Evolutionary conservation across 2,888 invertebrate genomes (phyloP).

Genomic region (Hemithea aestivaria): DNA sequence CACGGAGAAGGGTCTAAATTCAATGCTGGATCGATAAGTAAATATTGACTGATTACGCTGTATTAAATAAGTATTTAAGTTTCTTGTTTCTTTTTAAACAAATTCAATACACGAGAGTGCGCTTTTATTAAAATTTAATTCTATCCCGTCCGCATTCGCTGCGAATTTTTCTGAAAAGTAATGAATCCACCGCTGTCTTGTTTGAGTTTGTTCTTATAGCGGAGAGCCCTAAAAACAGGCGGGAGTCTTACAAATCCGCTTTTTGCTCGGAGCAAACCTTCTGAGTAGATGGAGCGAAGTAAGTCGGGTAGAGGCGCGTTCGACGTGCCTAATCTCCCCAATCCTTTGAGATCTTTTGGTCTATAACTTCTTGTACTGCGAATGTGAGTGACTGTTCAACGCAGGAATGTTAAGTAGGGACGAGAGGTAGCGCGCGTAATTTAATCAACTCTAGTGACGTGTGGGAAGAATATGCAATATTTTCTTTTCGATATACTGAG

Average conservation of each 20-base stretch:
- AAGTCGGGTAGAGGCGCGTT: conserved; percentile 52
- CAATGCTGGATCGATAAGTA: too few relatives aligned
- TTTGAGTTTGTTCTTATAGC: conserved; percentile 27
- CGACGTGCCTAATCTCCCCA: conserved; percentile 63
- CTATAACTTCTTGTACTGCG: conserved; percentile 30
- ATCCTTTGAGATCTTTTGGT: conserved; percentile 45
- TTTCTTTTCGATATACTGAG: not conserved
- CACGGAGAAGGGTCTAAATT: too few relatives aligned
- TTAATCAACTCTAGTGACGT: conserved; percentile 15
- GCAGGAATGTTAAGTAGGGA: conserved; percentile 19
- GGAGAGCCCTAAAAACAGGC: conserved; percentile 26
- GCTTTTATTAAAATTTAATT: too few relatives aligned
- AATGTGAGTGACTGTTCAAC: conserved; percentile 24
- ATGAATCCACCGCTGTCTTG: conserved; percentile 15
- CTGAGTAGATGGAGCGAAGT: conserved; percentile 32
- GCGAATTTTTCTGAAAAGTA: conserved; percentile 3
- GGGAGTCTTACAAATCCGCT: conserved; percentile 34
- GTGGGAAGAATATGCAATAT: conserved; percentile 10
- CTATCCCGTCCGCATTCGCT: too few relatives aligned
- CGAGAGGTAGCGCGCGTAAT: conserved; percentile 10
- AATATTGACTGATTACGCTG: too few relatives aligned
- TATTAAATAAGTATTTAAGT: too few relatives aligned
- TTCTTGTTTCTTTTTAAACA: too few relatives aligned
- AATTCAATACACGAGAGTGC: too few relatives aligned
- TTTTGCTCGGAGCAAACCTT: conserved; percentile 34